These are phyloP conservation scores for Tarsius wallacei DNA, from an alignment of 2,797 vertebrate genomes.

Conservation along the genomic window DNA sequence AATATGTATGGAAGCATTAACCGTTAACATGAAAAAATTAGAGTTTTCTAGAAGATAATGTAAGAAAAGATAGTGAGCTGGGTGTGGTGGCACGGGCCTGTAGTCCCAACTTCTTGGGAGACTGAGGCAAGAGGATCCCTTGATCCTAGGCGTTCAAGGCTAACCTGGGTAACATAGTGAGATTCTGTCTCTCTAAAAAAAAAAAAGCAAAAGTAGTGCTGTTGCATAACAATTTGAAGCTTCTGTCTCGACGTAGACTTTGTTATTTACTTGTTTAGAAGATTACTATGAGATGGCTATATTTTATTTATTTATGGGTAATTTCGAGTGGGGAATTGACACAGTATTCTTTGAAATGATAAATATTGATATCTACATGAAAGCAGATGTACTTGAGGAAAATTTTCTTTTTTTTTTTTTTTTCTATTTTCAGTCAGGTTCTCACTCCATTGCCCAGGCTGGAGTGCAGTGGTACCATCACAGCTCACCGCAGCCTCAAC, in stretches of 20 bases:
- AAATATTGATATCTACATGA: conserved; percentile 2
- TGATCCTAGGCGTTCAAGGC: background rate
- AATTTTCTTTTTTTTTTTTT: background rate
- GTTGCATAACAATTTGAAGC: background rate
- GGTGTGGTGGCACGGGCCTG: background rate
- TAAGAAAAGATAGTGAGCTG: background rate
- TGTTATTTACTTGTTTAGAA: conserved; percentile 5
- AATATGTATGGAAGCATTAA: background rate
- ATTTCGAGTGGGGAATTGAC: conserved; percentile 38
- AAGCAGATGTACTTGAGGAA: background rate
- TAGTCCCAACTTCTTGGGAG: background rate
- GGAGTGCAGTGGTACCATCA: too few relatives aligned
- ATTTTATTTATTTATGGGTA: background rate
- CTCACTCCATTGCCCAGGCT: too few relatives aligned
- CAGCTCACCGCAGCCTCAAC: too few relatives aligned
- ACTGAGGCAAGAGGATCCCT: background rate
- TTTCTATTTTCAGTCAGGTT: too few relatives aligned
- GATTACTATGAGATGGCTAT: background rate
- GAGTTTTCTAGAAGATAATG: background rate
- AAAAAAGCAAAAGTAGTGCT: too few relatives aligned
- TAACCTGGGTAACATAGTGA: too few relatives aligned
- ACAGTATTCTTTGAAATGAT: conserved; percentile 60
- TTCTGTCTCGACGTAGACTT: background rate
- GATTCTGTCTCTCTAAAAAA: too few relatives aligned
- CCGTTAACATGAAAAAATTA: conserved; percentile 13